These are phyloP conservation scores for Octodon degus DNA, from an alignment of 2,113 vertebrate genomes.

Conservation along the genomic window DNA sequence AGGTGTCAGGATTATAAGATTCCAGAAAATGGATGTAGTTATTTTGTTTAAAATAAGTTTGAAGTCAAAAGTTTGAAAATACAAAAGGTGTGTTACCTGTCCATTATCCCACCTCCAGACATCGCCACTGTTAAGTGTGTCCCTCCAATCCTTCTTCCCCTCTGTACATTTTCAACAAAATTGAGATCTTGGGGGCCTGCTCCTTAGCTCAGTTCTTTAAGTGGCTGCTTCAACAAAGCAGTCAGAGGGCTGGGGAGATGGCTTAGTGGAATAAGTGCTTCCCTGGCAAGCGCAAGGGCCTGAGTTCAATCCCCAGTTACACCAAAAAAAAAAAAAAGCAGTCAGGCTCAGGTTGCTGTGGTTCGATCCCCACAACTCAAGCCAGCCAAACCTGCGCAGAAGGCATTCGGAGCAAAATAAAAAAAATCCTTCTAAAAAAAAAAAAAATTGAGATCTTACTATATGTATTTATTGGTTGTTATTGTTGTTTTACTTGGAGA, in stretches of 20 bases:
- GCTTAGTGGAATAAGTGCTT: too few relatives aligned
- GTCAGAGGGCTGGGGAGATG: too few relatives aligned
- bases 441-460: not conserved
- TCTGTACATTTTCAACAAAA: not conserved
- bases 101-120: not conserved
- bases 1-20: not conserved
- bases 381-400: too few relatives aligned
- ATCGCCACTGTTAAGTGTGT: not conserved
- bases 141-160: not conserved
- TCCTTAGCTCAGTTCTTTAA: too few relatives aligned
- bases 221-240: too few relatives aligned
- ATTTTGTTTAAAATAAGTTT: not conserved
- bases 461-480: not conserved
- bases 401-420: too few relatives aligned
- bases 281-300: too few relatives aligned
- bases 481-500: not conserved
- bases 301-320: too few relatives aligned
- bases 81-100: not conserved
- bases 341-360: too few relatives aligned
- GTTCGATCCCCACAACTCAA: too few relatives aligned
- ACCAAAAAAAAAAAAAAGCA: too few relatives aligned
- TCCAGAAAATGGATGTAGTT: not conserved
- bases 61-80: conserved; percentile 21
- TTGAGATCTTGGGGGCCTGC: not conserved
- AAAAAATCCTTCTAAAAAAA: too few relatives aligned